phyloP scores from a whole-genome alignment of 1,140 invertebrate genomes.

The Varroa destructor region DNA sequence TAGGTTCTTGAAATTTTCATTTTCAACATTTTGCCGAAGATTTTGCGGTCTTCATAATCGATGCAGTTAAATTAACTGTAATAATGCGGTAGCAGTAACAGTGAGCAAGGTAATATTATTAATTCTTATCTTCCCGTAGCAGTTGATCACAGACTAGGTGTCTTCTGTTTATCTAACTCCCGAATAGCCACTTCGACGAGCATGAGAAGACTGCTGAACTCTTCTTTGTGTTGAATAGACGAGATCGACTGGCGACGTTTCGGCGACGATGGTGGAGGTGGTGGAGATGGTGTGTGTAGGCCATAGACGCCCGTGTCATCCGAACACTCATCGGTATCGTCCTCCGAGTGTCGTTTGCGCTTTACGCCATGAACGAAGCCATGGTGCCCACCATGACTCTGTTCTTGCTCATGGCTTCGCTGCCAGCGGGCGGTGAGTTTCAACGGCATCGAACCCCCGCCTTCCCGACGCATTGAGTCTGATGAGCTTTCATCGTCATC shows the following conservation, averaged over 20 bases:
- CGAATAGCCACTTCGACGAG: conserved; percentile 20
- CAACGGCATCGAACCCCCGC: neutral
- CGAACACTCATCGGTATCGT: conserved; percentile 20
- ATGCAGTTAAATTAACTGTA: neutral
- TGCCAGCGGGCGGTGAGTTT: neutral
- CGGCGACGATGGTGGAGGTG: conserved; percentile 11
- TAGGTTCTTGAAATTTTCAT: neutral
- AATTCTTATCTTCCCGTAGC: neutral
- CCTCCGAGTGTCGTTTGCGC: conserved; percentile 19
- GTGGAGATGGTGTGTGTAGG: neutral
- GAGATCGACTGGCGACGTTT: conserved; percentile 16
- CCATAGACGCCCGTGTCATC: conserved; percentile 25
- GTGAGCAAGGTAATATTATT: neutral
- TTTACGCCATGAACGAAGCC: conserved; percentile 29
- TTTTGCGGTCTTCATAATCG: neutral
- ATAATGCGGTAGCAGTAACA: neutral
- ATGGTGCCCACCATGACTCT: conserved; percentile 32
- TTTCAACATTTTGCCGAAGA: neutral
- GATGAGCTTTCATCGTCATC: conserved; percentile 7
- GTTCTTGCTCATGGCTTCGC: no score
- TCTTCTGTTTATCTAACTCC: conserved; percentile 20
- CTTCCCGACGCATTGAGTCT: neutral
- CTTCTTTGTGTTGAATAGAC: conserved; percentile 23
- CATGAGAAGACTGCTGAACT: conserved; percentile 24
- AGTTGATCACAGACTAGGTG: neutral